phyloP scores from a whole-genome alignment of 2,113 vertebrate genomes.

The Perca schrenkii region DNA sequence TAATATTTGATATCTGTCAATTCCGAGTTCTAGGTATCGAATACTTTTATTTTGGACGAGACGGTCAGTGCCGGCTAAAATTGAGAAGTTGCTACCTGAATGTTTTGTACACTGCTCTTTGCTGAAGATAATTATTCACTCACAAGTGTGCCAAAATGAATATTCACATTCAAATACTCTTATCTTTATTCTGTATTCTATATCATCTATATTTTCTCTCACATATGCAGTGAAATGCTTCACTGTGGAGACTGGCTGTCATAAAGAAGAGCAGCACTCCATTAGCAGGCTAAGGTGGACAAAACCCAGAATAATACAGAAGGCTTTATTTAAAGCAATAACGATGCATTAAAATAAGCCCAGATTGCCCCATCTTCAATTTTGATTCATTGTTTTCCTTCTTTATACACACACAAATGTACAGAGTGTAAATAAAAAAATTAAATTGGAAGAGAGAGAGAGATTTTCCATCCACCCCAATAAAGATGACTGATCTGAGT shows the following conservation, averaged over 20 bases:
- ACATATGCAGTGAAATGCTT: background rate
- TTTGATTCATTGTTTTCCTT: background rate
- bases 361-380: background rate
- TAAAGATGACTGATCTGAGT: constrained; percentile 58
- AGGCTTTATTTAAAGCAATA: background rate
- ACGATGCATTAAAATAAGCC: background rate
- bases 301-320: background rate
- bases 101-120: background rate
- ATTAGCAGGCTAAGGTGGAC: background rate
- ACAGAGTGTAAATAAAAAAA: background rate
- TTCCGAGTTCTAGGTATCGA: background rate
- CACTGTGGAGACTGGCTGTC: background rate
- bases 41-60: no score
- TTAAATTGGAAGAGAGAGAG: constrained; percentile 24
- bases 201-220: no score
- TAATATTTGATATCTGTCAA: background rate
- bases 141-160: background rate
- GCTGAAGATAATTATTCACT: background rate
- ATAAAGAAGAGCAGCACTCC: background rate
- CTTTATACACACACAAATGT: background rate
- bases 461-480: constrained; percentile 35
- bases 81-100: background rate
- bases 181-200: no score
- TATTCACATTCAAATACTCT: no score
- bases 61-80: background rate